phyloP scores from a whole-genome alignment of 2,888 invertebrate species.

The Andrena praecox region DNA sequence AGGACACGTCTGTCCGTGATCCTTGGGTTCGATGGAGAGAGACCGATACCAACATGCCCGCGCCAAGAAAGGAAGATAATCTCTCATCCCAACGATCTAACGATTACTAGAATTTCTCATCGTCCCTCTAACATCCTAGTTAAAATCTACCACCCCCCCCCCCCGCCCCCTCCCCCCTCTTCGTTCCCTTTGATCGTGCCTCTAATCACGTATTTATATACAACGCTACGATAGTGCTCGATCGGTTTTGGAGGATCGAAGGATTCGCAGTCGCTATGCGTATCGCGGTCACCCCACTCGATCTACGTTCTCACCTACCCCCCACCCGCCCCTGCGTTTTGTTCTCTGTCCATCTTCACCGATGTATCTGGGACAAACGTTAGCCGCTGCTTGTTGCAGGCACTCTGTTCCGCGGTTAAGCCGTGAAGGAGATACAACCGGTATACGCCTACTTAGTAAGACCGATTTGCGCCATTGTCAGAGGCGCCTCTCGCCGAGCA shows the following conservation, averaged over 20 bases:
- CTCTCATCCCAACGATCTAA: constrained; percentile 9
- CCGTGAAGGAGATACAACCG: constrained; percentile 62
- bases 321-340: neutral
- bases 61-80: constrained; percentile 1
- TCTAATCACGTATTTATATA: neutral
- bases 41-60: neutral
- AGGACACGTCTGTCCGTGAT: constrained; percentile 36
- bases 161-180: too few relatives aligned
- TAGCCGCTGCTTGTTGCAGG: constrained; percentile 63
- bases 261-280: neutral
- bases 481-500: constrained; percentile 51
- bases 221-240: neutral
- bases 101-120: neutral
- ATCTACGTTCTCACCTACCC: neutral
- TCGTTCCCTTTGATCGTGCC: too few relatives aligned
- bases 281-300: constrained; percentile 12
- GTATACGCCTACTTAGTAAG: constrained; percentile 59
- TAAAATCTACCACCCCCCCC: too few relatives aligned
- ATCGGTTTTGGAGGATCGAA: constrained; percentile 10
- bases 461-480: constrained; percentile 69
- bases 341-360: constrained; percentile 41
- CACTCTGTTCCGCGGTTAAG: constrained; percentile 69
- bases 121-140: neutral
- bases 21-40: constrained; percentile 51
- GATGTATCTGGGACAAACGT: constrained; percentile 55